Percentiles rank a stretch among this genome's conserved stretches.
These are phyloP conservation scores for Drosophila simulans DNA, from an alignment of 1,140 invertebrate species.

Conservation along the genomic window DNA sequence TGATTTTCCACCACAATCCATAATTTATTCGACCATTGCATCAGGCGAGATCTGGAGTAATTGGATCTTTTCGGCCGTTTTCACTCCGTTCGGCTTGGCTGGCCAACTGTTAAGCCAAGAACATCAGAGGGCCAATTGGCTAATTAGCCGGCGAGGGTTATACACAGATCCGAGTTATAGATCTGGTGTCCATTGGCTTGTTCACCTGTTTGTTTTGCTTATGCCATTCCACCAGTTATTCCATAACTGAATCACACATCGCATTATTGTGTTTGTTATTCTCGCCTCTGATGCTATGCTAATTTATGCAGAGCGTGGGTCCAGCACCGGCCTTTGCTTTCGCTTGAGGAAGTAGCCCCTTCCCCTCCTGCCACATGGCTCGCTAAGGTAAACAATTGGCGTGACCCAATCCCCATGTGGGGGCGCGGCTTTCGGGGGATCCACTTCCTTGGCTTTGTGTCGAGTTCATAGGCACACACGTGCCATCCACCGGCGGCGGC, in stretches of 20 bases:
- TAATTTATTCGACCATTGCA: conserved; percentile 37
- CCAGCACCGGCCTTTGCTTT: conserved; percentile 57
- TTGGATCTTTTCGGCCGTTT: conserved; percentile 43
- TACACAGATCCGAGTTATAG: conserved; percentile 3
- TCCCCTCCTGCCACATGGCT: neutral
- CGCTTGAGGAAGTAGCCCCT: conserved; percentile 52
- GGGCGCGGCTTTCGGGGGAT: conserved; percentile 18
- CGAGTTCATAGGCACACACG: conserved; percentile 50
- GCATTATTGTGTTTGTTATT: conserved; percentile 40
- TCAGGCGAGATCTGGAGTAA: conserved; percentile 20
- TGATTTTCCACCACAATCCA: conserved; percentile 17
- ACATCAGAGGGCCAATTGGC: conserved; percentile 52
- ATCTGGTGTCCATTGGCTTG: conserved; percentile 63
- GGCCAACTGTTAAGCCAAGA: conserved; percentile 55
- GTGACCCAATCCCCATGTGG: conserved; percentile 61
- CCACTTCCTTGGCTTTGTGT: conserved; percentile 29
- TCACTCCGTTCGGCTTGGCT: conserved; percentile 59
- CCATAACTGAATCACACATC: conserved; percentile 46
- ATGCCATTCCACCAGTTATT: conserved; percentile 47
- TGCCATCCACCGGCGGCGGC: conserved; percentile 15
- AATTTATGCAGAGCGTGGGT: conserved; percentile 78
- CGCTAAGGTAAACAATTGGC: conserved; percentile 36
- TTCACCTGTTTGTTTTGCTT: conserved; percentile 67
- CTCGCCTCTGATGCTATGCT: conserved; percentile 62
- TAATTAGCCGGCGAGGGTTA: conserved; percentile 48